Base-by-base conservation (phyloP, 1,140 invertebrate species). In the Dendrolimus punctatus region DNA sequence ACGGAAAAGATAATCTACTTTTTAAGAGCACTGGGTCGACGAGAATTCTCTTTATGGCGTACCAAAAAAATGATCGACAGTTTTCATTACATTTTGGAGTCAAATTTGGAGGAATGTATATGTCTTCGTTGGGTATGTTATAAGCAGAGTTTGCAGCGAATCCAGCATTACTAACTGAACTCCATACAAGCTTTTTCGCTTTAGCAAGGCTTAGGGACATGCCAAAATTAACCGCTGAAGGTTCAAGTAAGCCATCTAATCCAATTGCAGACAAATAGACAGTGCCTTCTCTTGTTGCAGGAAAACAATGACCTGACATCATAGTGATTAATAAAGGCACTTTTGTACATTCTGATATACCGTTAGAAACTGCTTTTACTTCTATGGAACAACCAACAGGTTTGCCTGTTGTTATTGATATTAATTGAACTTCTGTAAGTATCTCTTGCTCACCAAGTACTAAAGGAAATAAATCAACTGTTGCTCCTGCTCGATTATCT, bases 301-400 rank as follows among this genome's bases (percentile, higher is more conserved):
- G 80, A 36, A 86, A 53, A 53, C 83, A 86, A 62, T 84, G 73
- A 9, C 65, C 78, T 40, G 77, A 78, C 46, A 82, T 51, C 65
- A 84, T 71, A n/a, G 80, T 81, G 23, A 86, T 55, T 8, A 58
- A 59, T 40, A 86, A 44, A 53, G 79, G 76, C 46, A 72, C 40
- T 7, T 9, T 9, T 10, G 9, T 57, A 66, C 57, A 64, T 46
- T 58, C 55, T 10, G 37, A 8, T 36, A 52, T 38, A 6, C 62
- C 66, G n/a, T 45, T 60, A 40, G 62, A 51, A 38, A 62, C 48
- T 9, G 58, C 68, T 8, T 44, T 42, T 9, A 75, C 70, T 54
- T 60, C 47, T 6, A 83, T 58, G 6, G 39, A 51, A 53, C 70
- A 80, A 23, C 58, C 58, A 7, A 58, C 58, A n/a, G 43, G 37